These are phyloP conservation scores for Iguana delicatissima DNA, from an alignment of 2,797 vertebrate genomes.

Conservation along the genomic window DNA sequence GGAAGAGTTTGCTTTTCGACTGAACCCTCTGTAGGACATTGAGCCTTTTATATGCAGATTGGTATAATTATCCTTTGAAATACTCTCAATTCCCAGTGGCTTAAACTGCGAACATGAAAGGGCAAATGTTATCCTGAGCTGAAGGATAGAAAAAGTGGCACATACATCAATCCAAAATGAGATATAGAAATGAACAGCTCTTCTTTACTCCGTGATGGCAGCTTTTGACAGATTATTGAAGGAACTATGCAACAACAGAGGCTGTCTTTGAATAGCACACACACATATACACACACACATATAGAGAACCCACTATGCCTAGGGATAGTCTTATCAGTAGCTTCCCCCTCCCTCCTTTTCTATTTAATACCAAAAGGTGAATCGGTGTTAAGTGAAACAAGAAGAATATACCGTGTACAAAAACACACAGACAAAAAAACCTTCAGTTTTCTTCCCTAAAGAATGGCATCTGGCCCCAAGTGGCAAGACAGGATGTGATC, in stretches of 20 bases:
- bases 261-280: conserved; percentile 45
- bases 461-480: conserved; percentile 60
- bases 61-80: conserved; percentile 85
- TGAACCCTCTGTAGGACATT: conserved; percentile 77
- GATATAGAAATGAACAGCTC: conserved; percentile 71
- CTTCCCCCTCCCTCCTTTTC: conserved; percentile 55
- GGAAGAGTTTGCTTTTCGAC: conserved; percentile 70
- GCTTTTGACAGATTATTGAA: conserved; percentile 77
- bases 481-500: conserved; percentile 47
- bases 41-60: conserved; percentile 85
- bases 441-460: conserved; percentile 53
- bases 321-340: conserved; percentile 64
- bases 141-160: conserved; percentile 76
- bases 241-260: conserved; percentile 66
- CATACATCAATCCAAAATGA: conserved; percentile 77
- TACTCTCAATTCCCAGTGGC: conserved; percentile 81
- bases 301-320: conserved; percentile 43
- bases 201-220: conserved; percentile 70
- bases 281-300: not conserved
- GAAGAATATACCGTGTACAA: conserved; percentile 40
- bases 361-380: conserved; percentile 71
- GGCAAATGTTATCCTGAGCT: conserved; percentile 79
- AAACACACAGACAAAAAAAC: conserved; percentile 33
- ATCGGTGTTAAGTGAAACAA: conserved; percentile 67
- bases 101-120: conserved; percentile 83